Percentiles rank a stretch among this genome's conserved stretches.
Evolutionary conservation across 2,888 invertebrate genomes (phyloP).

Genomic region (Drosophila recens): DNA sequence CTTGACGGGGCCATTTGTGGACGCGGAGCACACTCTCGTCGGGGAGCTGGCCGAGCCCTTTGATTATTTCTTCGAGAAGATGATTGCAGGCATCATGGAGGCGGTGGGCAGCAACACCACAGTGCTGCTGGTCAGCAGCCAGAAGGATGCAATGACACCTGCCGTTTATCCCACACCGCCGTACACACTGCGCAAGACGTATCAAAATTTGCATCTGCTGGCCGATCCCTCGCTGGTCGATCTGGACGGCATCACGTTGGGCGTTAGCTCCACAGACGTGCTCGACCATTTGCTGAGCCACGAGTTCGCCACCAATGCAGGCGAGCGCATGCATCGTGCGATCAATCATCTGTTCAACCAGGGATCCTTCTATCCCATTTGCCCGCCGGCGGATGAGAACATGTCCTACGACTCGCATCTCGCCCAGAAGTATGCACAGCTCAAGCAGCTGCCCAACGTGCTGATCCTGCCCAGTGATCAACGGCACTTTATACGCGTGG

Average conservation of each 20-base stretch:
- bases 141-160: slow-evolving; percentile 91
- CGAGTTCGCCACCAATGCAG: slow-evolving; percentile 88
- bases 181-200: slow-evolving; percentile 87
- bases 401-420: slow-evolving; percentile 90
- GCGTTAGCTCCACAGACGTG: slow-evolving; percentile 93
- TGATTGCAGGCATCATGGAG: slow-evolving; percentile 89
- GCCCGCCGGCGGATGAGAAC: slow-evolving; percentile 89
- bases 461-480: slow-evolving; percentile 94
- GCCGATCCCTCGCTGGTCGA: slow-evolving; percentile 93
- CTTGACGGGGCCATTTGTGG: slow-evolving; percentile 94
- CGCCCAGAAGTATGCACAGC: slow-evolving; percentile 90
- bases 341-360: slow-evolving; percentile 91
- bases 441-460: slow-evolving; percentile 92
- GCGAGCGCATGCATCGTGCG: slow-evolving; percentile 91
- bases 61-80: slow-evolving; percentile 90
- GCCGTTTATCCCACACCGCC: slow-evolving; percentile 94
- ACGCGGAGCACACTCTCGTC: slow-evolving; percentile 89
- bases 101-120: slow-evolving; percentile 89
- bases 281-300: slow-evolving; percentile 93
- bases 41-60: slow-evolving; percentile 89
- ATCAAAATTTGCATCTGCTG: slow-evolving; percentile 88
- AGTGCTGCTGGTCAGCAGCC: slow-evolving; percentile 91
- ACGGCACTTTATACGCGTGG: slow-evolving; percentile 92
- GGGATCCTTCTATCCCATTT: slow-evolving; percentile 92
- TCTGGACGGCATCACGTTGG: slow-evolving; percentile 91